Base-by-base conservation (phyloP, 2,888 invertebrate genomes). In the Lasioglossum marginatum region DNA sequence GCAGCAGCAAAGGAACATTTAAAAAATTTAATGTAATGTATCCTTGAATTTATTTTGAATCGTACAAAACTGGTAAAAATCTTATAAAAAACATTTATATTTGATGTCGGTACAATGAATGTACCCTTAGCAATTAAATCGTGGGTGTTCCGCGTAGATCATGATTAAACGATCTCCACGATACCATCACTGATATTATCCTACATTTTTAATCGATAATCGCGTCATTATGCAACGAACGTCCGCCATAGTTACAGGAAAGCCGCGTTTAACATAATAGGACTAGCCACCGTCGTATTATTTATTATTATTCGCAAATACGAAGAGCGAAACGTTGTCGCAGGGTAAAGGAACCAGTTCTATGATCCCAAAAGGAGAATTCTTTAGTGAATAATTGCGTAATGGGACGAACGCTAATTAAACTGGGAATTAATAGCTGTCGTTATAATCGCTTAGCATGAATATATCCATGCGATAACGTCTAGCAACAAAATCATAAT, bases 261-360 rank as follows among this genome's bases (percentile, higher is more conserved):
- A 83, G 63, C 77, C 66, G 77, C 43, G 74, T 87, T 81, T 31
- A 81, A 43, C 71, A 57, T 72, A 70, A 80, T 78, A 83, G 57
- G 78, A 72, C 60, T 43, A 77, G 45, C 76, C 66, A 60, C 63
- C 76, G 31, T 19, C 34, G 63, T 72, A 84, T 87, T 89, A 90
- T 90, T 90, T 90, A 89, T 90, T 87, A 89, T 86, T 85, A 87
- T 80, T 84, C 79, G 81, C 80, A 83, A 91, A 90, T 89, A 86
- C 76, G 48, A 74, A 79, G 78, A 81, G 60, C 77, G 85, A 87
- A 79, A 85, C 79, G 45, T 72, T 70, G 76, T 77, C 76, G 48
- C n/a, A 40, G 10, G n/a, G 40, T 1, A 12, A 27, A 10, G 75
- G 80, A 91, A 90, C 91, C 87, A 80, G 90, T 91, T 90, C 76